These are phyloP conservation scores for Clarias platycephalus DNA, from an alignment of 2,797 vertebrate genomes.

Conservation along the genomic window DNA sequence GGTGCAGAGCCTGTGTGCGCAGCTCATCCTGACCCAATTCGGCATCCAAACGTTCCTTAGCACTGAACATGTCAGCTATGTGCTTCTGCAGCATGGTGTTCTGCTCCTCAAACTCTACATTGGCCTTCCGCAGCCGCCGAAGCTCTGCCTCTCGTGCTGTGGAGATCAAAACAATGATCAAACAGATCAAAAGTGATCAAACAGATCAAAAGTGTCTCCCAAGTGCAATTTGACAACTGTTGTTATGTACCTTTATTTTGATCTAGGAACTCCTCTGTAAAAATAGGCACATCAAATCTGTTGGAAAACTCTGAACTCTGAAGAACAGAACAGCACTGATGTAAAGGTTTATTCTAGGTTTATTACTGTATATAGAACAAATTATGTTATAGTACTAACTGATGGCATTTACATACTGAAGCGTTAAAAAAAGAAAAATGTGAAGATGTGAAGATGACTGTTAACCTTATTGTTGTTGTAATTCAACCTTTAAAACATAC, in stretches of 20 bases:
- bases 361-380: background rate
- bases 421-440: background rate
- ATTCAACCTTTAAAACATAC: conserved; percentile 54
- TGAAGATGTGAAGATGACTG: background rate
- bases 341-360: no score
- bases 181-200: no score
- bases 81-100: conserved; percentile 92
- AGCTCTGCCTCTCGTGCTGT: conserved; percentile 94
- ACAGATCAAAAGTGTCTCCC: no score
- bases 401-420: background rate
- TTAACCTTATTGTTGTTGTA: background rate
- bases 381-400: background rate
- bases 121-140: conserved; percentile 91
- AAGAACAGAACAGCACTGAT: conserved; percentile 10
- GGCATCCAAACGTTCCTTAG: conserved; percentile 94
- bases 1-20: conserved; percentile 88
- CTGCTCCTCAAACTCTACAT: conserved; percentile 96
- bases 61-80: conserved; percentile 93
- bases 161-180: background rate
- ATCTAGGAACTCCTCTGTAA: conserved; percentile 97
- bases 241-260: conserved; percentile 91
- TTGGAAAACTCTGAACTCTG: conserved; percentile 79
- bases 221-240: background rate
- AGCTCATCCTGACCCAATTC: conserved; percentile 91
- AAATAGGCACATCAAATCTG: conserved; percentile 93